These are phyloP conservation scores for Rhea americana DNA, from an alignment of 2,113 vertebrate genomes.

Conservation along the genomic window DNA sequence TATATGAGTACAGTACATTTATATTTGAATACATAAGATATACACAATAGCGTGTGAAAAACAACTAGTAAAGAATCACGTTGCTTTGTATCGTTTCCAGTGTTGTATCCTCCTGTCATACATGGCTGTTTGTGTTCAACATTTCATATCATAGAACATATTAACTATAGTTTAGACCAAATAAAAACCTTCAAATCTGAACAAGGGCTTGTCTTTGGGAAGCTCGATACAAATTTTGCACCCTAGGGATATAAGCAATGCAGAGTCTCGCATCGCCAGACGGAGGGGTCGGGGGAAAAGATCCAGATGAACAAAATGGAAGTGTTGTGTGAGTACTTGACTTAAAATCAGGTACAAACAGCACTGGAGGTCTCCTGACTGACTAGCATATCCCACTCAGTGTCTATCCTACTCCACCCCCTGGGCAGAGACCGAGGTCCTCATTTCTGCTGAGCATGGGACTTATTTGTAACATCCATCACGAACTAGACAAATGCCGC, in stretches of 20 bases:
- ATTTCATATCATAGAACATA: not conserved
- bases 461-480: not conserved
- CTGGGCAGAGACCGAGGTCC: not conserved
- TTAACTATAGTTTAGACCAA: not conserved
- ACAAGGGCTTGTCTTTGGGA: not conserved
- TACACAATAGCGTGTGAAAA: not conserved
- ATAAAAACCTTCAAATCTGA: not conserved
- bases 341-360: not conserved
- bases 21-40: not conserved
- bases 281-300: not conserved
- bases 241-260: rapidly evolving
- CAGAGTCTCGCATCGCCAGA: rapidly evolving
- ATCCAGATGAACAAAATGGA: not conserved
- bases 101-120: not conserved
- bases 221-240: not conserved
- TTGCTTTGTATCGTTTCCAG: not conserved
- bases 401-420: not conserved
- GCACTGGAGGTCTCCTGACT: not conserved
- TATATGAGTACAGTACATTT: not conserved
- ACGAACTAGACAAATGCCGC: not conserved
- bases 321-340: rapidly evolving
- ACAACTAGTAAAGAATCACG: not conserved
- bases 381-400: not conserved
- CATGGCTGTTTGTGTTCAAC: rapidly evolving
- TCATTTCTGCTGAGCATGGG: not conserved